Percentiles rank a stretch among this genome's conserved stretches.
Evolutionary conservation across 2,888 invertebrate species (phyloP).

Genomic region (Hymenopus coronatus): DNA sequence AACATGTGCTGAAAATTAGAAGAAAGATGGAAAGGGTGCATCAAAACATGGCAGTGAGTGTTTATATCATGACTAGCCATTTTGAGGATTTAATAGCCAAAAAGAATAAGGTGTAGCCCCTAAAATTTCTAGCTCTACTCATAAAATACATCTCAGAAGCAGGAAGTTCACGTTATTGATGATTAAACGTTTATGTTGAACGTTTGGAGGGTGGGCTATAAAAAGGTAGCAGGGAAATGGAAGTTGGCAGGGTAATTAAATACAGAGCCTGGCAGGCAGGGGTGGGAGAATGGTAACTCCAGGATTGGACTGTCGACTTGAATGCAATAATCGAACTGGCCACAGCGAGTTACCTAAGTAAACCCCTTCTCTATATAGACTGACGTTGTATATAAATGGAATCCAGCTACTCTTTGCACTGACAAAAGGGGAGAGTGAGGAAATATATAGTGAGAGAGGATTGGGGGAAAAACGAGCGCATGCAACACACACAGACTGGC

Average conservation of each 20-base stretch:
- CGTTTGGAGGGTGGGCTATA: neutral
- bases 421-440: neutral
- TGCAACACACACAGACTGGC: neutral
- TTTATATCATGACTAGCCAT: too few species aligned
- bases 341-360: neutral
- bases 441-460: neutral
- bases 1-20: too few species aligned
- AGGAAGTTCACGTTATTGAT: too few species aligned
- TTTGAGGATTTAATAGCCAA: too few species aligned
- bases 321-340: neutral
- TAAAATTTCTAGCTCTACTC: too few species aligned
- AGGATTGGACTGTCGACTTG: neutral
- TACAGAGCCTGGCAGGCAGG: neutral
- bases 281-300: neutral
- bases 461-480: neutral
- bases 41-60: too few species aligned
- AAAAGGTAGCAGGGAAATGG: neutral
- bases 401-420: neutral
- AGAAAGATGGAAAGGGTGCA: too few species aligned
- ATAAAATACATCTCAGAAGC: too few species aligned
- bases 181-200: neutral
- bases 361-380: neutral
- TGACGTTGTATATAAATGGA: neutral
- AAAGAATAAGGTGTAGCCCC: too few species aligned
- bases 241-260: neutral